A percentile compares a stretch with the other conserved stretches of the same genome.
These are phyloP conservation scores for Petrocephalus microphthalmus DNA, from an alignment of 2,113 vertebrate species.

Conservation along the genomic window DNA sequence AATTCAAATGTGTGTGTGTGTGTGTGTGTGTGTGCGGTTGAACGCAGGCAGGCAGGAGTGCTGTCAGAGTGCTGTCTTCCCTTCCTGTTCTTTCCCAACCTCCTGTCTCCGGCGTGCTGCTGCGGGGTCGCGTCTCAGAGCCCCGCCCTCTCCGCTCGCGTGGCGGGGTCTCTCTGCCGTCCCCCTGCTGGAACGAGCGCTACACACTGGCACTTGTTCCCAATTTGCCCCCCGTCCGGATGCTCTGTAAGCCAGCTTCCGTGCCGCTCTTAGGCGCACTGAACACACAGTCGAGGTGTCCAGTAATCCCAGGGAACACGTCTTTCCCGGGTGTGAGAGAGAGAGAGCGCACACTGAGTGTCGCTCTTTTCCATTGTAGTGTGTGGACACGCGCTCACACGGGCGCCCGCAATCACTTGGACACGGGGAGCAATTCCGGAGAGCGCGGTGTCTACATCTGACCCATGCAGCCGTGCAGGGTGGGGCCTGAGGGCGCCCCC, in stretches of 20 bases:
- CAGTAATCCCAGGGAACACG: not conserved
- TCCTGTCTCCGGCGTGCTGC: not conserved
- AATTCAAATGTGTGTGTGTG: not conserved
- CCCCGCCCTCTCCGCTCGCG: no score
- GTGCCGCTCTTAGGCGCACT: not conserved
- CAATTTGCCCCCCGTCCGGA: not conserved
- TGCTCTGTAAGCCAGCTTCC: not conserved
- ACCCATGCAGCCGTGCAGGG: not conserved
- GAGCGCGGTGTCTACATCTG: not conserved
- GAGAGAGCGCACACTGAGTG: not conserved
- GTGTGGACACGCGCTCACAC: not conserved
- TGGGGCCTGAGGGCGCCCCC: not conserved
- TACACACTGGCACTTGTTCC: not conserved
- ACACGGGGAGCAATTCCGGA: not conserved
- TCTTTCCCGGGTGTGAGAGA: not conserved
- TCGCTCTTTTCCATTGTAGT: not conserved
- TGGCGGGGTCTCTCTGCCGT: no score
- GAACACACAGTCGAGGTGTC: no score
- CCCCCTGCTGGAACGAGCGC: not conserved
- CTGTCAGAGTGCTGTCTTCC: not conserved
- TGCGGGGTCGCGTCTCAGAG: not conserved
- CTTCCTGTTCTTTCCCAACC: not conserved
- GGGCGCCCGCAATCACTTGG: not conserved
- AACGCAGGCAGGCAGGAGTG: not conserved
- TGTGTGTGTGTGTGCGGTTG: no score